Evolutionary conservation across 2,888 invertebrate species (phyloP), one percentile per base, ranked within the genome.

Genomic region (Scelioninae gen. 2): DNA sequence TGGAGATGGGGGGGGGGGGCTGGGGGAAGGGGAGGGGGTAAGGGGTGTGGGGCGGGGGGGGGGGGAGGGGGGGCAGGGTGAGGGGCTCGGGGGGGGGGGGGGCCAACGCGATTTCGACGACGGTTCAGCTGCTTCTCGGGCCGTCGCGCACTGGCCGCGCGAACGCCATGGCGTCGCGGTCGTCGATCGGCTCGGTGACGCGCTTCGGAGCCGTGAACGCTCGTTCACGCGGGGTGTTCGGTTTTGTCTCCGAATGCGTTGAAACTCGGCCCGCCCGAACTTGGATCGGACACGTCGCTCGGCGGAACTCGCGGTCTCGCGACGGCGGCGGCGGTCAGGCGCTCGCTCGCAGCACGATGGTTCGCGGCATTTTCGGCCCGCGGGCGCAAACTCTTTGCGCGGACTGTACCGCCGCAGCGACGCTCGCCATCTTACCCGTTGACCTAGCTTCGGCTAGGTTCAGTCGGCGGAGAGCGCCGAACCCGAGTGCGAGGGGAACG

Each of bases 161-260:
- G 80, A 83, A 83, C 83, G 84, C 84, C 84, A 84, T 84, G 83
- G 84, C 83, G 83, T 84, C 84, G 81, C 80, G 81, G 79, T 80
- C 80, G 80, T 3, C 43, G 37, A 6, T 37, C 16, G 7, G 43
- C 3, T n/a, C 19, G 18, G 43, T n/a, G 13, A 2, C 16, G 43
- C n/a, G n/a, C n/a, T n/a, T n/a, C n/a, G n/a, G n/a, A n/a, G n/a
- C n/a, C n/a, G n/a, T n/a, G n/a, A n/a, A n/a, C n/a, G n/a, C n/a
- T n/a, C n/a, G 16, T 39, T 16, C 25, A 6, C 25, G 25, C 4
- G 25, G 4, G 25, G 25, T n/a, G n/a, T n/a, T n/a, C n/a, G n/a
- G n/a, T n/a, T n/a, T n/a, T n/a, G n/a, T n/a, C n/a, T n/a, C n/a
- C 25, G 3, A 25, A 25, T 6, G 25, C 4, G 25, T 6, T 25